Evolutionary conservation across 23 tunicate species (phyloP).

Genomic region (Pegea sp.): DNA sequence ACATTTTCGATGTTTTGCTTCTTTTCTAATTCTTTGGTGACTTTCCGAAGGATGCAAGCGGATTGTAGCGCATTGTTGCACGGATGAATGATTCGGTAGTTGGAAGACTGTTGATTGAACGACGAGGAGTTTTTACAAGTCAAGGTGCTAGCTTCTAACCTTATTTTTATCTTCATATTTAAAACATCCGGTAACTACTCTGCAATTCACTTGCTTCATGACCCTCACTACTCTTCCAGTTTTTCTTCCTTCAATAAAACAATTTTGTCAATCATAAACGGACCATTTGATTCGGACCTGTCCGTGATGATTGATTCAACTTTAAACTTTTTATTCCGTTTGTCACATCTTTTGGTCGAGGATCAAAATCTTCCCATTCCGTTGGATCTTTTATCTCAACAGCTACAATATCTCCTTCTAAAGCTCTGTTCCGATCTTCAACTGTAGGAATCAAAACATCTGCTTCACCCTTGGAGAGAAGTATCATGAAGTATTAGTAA

Average conservation of each 20-base stretch:
- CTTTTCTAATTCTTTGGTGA: not conserved
- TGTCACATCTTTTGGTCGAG: not conserved
- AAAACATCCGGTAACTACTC: slow-evolving; percentile 11
- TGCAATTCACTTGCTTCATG: slow-evolving; percentile 16
- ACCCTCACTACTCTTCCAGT: slow-evolving; percentile 52
- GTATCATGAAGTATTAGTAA: too few species aligned
- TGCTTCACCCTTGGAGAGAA: slow-evolving; percentile 16
- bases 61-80: slow-evolving; percentile 4
- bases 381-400: slow-evolving; percentile 23
- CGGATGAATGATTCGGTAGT: slow-evolving; percentile 1
- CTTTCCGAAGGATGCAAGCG: not conserved
- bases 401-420: slow-evolving; percentile 71
- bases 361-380: slow-evolving; percentile 7
- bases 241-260: slow-evolving; percentile 16
- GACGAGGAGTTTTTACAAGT: too few species aligned
- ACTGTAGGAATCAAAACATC: slow-evolving; percentile 48
- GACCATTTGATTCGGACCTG: too few species aligned
- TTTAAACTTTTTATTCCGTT: not conserved
- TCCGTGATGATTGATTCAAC: too few species aligned
- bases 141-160: too few species aligned
- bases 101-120: not conserved
- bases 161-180: too few species aligned
- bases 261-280: too few species aligned
- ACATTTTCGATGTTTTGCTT: slow-evolving; percentile 12
- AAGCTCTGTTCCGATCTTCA: slow-evolving; percentile 56